Base-by-base conservation (phyloP, 1,140 invertebrate species). In the Orchesella cincta region DNA sequence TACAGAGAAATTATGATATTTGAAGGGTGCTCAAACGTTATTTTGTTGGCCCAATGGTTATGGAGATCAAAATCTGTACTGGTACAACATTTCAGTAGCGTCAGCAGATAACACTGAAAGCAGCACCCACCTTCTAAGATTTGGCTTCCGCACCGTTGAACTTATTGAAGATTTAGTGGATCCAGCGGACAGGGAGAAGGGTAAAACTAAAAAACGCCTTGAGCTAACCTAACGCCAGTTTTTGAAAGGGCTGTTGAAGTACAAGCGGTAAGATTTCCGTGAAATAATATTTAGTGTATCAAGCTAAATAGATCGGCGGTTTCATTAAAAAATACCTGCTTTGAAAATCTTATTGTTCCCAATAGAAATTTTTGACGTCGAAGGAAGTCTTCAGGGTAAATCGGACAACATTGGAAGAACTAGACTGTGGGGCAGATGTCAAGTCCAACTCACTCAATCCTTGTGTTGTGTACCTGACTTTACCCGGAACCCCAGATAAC, bases 21-120 rank as follows among this genome's bases (percentile, higher is more conserved):
- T 62, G 26, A 26, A 75, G 70, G 78, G 78, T 18, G 73, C 46
- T 74, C 29, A 86, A 51, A 87, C 93, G 0, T 82, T 88, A 46
- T 82, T 88, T 23, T 99, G 97, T 97, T 98, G 96, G 96, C 97
- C 97, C 0, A 97, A 96, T 87, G 96, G 95, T 72, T 93, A 93
- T 83, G 97, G 97, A 33, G 84, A 89, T 20, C 95, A 94, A 85
- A 87, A 86, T 1, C 86, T 98, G 0, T 97, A 98, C 83, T 84
- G 88, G 46, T 83, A 96, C 1, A 86, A 85, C 54, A 86, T 92
- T 0, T 86, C 85, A 12, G 88, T 88, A 67, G 80, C 83, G 57
- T 86, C 84, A 39, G 76, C 35, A 20, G 46, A 83, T 62, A 81
- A 83, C 3, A 73, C 75, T 1, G 86, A 89, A 78, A 75, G 74